Evolutionary conservation across 1,140 invertebrate species (phyloP), one percentile per base, ranked within the genome.

Genomic region (Aradophagus sp.): DNA sequence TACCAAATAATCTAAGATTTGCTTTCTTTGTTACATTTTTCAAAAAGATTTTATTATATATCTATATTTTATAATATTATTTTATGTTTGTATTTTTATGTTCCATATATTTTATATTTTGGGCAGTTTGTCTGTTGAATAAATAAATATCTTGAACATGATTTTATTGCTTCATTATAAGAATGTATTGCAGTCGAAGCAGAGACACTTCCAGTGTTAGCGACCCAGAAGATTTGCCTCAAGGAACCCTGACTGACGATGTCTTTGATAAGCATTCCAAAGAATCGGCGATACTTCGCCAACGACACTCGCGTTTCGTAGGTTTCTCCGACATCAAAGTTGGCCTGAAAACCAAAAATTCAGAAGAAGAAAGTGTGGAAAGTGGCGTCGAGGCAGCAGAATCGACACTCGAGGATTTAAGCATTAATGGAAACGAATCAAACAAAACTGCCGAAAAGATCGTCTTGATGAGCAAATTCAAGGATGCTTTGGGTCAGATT

Each of bases 141-240:
- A 23, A 23, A 23, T 5, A 5, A 8, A 23, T 5, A 23, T 23
- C 8, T 8, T 23, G 20, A 5, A 23, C 20, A 4, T 8, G 8
- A 5, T 23, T 5, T 5, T 8, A 5, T 23, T 23, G 4, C 4
- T 23, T 23, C 20, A 23, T 23, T 23, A 8, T 8, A 4, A 23
- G 4, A 8, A 5, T 23, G 20, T 23, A 26, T 53, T 47, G 65
- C 15, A 67, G 69, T 39, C 58, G 74, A 41, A 86, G 82, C 56
- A 84, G 85, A 74, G 85, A 89, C 11, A 86, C 83, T 75, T 89
- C 87, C 0, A 89, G 88, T 63, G 56, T 89, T 0, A 89, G 89
- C 47, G 89, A 90, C 76, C 87, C 86, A 0, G 89, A 90, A 59
- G 88, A 89, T 53, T 48, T 80, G n/a, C 78, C 76, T 1, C 66